Percentiles rank a stretch among this genome's conserved stretches.
phyloP scores from a whole-genome alignment of 37 sponge, comb jelly and placozoan genomes.

The Eunapius fragilis region DNA sequence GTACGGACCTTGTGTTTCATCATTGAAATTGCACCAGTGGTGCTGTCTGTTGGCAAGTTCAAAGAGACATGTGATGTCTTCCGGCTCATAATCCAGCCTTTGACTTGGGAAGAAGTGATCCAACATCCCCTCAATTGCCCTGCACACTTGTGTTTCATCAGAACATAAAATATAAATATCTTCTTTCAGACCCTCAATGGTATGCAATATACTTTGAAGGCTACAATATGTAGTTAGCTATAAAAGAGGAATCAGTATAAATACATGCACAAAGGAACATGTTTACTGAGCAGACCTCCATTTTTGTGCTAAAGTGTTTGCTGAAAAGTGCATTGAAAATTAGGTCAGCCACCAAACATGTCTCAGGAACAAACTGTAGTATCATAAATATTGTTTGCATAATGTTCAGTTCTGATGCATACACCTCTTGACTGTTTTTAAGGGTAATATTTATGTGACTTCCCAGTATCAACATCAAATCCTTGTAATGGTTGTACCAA shows the following conservation, averaged over 20 bases:
- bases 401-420: constrained; percentile 28
- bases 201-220: neutral
- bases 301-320: constrained; percentile 30
- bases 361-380: constrained; percentile 7
- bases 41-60: constrained; percentile 56
- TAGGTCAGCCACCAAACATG: constrained; percentile 4
- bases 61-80: constrained; percentile 49
- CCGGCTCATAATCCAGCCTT: constrained; percentile 1
- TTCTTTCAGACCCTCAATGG: neutral
- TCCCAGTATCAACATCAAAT: neutral
- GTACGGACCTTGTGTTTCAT: neutral
- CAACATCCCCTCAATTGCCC: constrained; percentile 38
- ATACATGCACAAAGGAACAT: neutral
- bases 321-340: constrained; percentile 43
- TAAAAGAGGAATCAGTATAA: neutral
- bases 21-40: constrained; percentile 6
- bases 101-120: constrained; percentile 47
- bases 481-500: neutral
- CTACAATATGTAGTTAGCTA: neutral
- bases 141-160: neutral
- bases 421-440: neutral
- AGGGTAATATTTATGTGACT: neutral
- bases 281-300: constrained; percentile 32
- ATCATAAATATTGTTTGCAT: constrained; percentile 58
- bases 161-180: neutral